Evolutionary conservation across 2,888 invertebrate genomes (phyloP).

Genomic region (Fissipunctia ypsillon): DNA sequence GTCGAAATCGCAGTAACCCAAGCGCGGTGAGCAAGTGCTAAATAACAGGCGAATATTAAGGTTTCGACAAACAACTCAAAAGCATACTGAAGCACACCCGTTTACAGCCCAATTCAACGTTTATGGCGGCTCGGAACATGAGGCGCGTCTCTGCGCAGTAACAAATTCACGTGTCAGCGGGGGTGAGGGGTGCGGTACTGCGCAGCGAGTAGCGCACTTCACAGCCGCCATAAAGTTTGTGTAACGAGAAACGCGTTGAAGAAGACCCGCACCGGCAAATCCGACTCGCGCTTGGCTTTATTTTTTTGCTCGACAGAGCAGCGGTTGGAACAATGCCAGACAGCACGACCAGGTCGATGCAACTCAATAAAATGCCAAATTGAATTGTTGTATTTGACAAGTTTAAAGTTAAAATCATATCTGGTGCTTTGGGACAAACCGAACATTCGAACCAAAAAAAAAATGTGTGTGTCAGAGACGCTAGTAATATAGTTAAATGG

Average conservation of each 20-base stretch:
- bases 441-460: too few relatives aligned
- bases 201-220: too few relatives aligned
- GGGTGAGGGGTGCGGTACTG: too few relatives aligned
- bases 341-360: slow-evolving; percentile 39
- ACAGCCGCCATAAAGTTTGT: too few relatives aligned
- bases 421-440: background rate
- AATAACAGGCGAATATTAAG: background rate
- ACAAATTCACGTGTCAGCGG: too few relatives aligned
- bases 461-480: too few relatives aligned
- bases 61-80: background rate
- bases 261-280: slow-evolving; percentile 4
- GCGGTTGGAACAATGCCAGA: slow-evolving; percentile 47
- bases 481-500: too few relatives aligned
- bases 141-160: too few relatives aligned
- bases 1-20: too few relatives aligned
- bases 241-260: slow-evolving; percentile 23
- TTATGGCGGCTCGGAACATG: too few relatives aligned
- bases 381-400: slow-evolving; percentile 35
- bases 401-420: slow-evolving; percentile 33
- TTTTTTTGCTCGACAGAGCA: slow-evolving; percentile 35
- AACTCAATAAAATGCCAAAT: slow-evolving; percentile 55
- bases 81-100: background rate
- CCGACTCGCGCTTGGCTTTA: slow-evolving; percentile 32
- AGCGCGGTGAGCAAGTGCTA: background rate
- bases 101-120: too few relatives aligned